Evolutionary conservation across 2,113 vertebrate genomes (phyloP), one percentile per base, ranked within the genome.

Genomic region (Aythya baeri): DNA sequence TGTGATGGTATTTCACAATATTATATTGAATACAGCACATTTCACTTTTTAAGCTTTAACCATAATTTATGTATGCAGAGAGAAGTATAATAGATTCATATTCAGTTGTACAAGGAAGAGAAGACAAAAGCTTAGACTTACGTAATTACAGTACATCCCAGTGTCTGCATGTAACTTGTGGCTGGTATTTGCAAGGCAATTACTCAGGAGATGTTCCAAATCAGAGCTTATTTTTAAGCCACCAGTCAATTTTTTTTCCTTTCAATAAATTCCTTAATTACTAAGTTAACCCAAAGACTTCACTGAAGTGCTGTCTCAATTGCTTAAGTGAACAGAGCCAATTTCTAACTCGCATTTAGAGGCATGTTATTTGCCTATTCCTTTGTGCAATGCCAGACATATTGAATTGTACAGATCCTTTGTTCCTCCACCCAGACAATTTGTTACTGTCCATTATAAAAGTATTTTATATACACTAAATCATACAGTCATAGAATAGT

Each of bases 301-400:
- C 72, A 92, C 16, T 90, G 43, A 93, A 96, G 49, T 58, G 72
- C 55, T 92, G 68, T 88, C 91, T 93, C 86, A 92, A 77, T 34
- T 92, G 59, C 50, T 83, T 80, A 80, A 76, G 22, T 7, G 72
- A 83, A 38, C 11, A 70, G 8, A 90, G 44, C 7, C 54, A 73
- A 80, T 90, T 92, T 90, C 90, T 54, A 73, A 73, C 49, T 65
- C 76, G 27, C 43, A n/a, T 71, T 91, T 57, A 79, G 4, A 63
- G 71, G 89, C 4, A 32, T 25, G 13, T 57, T 70, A 68, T 65
- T 93, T 68, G 25, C 18, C 49, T 85, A 49, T 49, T 80, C 54
- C 34, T 86, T 7, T 70, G 54, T 61, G 34, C 20, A 73, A 31
- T 22, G 72, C 41, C 58, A 82, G 75, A 20, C 32, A 38, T 20